Percentiles rank a stretch among this genome's conserved stretches.
Evolutionary conservation across 2,797 vertebrate species (phyloP).

Genomic region (Cetoscarus ocellatus): DNA sequence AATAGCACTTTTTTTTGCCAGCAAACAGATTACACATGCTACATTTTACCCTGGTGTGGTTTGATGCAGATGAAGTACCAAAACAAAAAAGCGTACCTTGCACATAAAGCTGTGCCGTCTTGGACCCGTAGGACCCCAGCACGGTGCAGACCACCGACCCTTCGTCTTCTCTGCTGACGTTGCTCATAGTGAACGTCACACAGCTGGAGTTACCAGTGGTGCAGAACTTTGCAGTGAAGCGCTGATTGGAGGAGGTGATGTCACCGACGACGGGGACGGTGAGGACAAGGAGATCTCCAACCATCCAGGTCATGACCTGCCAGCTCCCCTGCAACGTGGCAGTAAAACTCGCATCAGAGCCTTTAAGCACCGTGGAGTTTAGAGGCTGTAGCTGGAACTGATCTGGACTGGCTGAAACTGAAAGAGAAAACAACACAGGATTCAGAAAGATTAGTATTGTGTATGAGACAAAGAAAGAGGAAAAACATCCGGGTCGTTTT

Average conservation of each 20-base stretch:
- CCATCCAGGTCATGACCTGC: constrained; percentile 56
- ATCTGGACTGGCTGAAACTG: constrained; percentile 38
- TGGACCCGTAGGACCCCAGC: background rate
- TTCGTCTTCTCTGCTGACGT: constrained; percentile 17
- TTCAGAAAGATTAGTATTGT: background rate
- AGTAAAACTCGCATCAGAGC: constrained; percentile 61
- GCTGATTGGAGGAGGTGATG: fast-evolving
- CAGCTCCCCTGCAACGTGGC: constrained; percentile 57
- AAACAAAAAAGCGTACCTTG: constrained; percentile 68
- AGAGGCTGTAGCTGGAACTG: constrained; percentile 65
- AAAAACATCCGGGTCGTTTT: too few species aligned
- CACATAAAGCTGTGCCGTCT: constrained; percentile 62
- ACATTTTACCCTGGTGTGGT: too few species aligned
- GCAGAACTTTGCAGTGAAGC: constrained; percentile 56
- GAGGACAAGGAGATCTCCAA: constrained; percentile 29
- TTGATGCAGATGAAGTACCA: too few species aligned
- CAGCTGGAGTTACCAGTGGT: constrained; percentile 13
- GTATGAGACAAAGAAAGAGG: too few species aligned
- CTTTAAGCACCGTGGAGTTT: constrained; percentile 54
- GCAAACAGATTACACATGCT: too few species aligned
- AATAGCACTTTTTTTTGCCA: too few species aligned
- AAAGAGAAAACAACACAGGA: background rate
- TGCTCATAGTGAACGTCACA: constrained; percentile 72
- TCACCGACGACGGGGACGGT: fast-evolving
- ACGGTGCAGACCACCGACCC: constrained; percentile 67